Evolutionary conservation across 2,797 vertebrate species (phyloP).

Genomic region (Botia almorhae): DNA sequence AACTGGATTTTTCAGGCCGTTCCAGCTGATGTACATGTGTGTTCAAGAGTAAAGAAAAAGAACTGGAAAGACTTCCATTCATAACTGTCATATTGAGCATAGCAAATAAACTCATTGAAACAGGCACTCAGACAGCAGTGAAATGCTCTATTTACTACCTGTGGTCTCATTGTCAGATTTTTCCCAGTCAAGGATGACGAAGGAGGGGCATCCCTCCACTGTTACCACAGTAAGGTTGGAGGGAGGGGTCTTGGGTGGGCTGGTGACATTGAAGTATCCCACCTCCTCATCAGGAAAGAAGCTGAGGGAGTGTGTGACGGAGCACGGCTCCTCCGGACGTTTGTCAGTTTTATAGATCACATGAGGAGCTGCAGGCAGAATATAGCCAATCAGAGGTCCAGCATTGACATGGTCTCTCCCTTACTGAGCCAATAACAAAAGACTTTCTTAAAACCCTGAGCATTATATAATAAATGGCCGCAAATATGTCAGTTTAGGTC

Average conservation of each 20-base stretch:
- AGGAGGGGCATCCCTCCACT: slow-evolving; percentile 94
- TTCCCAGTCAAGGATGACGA: slow-evolving; percentile 94
- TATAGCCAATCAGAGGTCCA: slow-evolving; percentile 3
- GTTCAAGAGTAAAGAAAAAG: background rate
- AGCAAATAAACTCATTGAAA: background rate
- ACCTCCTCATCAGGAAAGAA: slow-evolving; percentile 88
- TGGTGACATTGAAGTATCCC: slow-evolving; percentile 78
- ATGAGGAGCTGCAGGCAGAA: slow-evolving; percentile 80
- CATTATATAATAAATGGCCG: background rate
- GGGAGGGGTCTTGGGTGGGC: slow-evolving; percentile 85
- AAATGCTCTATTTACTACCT: slow-evolving; percentile 80
- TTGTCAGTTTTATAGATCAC: slow-evolving; percentile 92
- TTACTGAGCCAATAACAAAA: background rate
- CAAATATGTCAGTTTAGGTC: background rate
- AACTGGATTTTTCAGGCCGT: background rate
- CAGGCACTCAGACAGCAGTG: background rate
- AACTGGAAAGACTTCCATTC: too few species aligned
- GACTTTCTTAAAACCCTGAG: background rate
- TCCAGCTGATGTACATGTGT: slow-evolving; percentile 11
- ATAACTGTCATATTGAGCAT: background rate
- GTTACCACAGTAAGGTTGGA: slow-evolving; percentile 95
- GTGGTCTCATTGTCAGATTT: slow-evolving; percentile 91
- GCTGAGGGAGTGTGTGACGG: slow-evolving; percentile 90
- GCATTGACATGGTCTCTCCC: background rate
- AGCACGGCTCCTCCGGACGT: slow-evolving; percentile 88